Percentiles rank a stretch among this genome's conserved stretches.
phyloP scores from a whole-genome alignment of 1,140 invertebrate genomes.

The Prorops nasuta region DNA sequence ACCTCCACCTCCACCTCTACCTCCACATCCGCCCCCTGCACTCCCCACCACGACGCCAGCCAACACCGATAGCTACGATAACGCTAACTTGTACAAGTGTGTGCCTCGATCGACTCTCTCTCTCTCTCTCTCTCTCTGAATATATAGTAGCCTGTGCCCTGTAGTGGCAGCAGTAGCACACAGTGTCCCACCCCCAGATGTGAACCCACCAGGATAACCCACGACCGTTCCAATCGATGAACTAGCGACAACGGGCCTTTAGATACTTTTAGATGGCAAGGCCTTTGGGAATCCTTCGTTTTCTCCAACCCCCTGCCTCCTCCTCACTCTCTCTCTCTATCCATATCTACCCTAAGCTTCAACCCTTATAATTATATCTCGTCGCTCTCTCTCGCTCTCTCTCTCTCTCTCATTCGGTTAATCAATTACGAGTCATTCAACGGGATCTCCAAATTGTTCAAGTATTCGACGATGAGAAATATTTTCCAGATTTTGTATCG shows the following conservation, averaged over 20 bases:
- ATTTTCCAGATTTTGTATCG: too few species aligned
- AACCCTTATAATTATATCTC: too few species aligned
- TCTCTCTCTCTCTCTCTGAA: too few species aligned
- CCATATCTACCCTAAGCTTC: too few species aligned
- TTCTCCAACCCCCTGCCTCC: neutral
- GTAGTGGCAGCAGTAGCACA: too few species aligned
- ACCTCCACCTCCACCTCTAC: conserved; percentile 1
- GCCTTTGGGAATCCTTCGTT: neutral
- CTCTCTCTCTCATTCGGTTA: too few species aligned
- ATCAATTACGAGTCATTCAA: too few species aligned
- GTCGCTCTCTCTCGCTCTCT: too few species aligned
- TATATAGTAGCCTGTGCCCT: too few species aligned
- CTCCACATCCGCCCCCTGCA: neutral
- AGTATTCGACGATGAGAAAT: too few species aligned
- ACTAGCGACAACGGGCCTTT: conserved; percentile 37
- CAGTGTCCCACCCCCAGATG: too few species aligned
- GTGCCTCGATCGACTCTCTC: neutral
- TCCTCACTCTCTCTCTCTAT: neutral
- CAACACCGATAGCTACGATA: neutral
- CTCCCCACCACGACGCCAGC: conserved; percentile 1
- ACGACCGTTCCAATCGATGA: conserved; percentile 52
- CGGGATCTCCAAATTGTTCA: too few species aligned
- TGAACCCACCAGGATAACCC: conserved; percentile 18
- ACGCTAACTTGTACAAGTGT: neutral
- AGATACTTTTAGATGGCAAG: conserved; percentile 28